These are phyloP conservation scores for Parauchenoglanis ngamensis DNA, from an alignment of 2,797 vertebrate genomes.

Conservation along the genomic window DNA sequence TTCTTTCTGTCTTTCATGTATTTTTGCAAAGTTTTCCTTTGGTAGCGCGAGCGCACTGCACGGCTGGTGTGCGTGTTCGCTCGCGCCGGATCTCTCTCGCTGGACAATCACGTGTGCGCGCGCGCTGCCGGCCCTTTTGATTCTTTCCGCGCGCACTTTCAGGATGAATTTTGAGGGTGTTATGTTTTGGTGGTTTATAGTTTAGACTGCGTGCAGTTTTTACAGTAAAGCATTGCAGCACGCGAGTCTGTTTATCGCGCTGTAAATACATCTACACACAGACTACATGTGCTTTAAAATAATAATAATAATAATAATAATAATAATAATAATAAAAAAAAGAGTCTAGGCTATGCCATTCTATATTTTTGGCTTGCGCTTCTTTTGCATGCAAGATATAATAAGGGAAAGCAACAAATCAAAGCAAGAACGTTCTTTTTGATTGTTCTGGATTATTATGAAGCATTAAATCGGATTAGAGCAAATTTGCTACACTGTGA, in stretches of 20 bases:
- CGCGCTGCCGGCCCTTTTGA: background rate
- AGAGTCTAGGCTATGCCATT: too few relatives aligned
- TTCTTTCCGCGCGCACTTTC: background rate
- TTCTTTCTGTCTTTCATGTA: background rate
- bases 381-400: background rate
- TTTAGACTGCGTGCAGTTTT: background rate
- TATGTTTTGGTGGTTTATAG: background rate
- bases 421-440: background rate
- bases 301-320: too few relatives aligned
- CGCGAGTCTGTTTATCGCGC: background rate
- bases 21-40: background rate
- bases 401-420: background rate
- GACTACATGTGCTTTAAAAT: too few relatives aligned
- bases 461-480: background rate
- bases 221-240: too few relatives aligned
- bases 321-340: background rate
- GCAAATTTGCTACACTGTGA: background rate
- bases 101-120: conserved; percentile 10
- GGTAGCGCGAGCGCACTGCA: background rate
- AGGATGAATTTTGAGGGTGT: background rate
- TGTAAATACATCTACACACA: background rate
- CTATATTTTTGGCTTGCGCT: background rate
- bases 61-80: background rate
- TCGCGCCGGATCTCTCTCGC: background rate
- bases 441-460: background rate